Conservation (phyloP, 2,113 vertebrate genomes). For the Lepus europaeus region DNA sequence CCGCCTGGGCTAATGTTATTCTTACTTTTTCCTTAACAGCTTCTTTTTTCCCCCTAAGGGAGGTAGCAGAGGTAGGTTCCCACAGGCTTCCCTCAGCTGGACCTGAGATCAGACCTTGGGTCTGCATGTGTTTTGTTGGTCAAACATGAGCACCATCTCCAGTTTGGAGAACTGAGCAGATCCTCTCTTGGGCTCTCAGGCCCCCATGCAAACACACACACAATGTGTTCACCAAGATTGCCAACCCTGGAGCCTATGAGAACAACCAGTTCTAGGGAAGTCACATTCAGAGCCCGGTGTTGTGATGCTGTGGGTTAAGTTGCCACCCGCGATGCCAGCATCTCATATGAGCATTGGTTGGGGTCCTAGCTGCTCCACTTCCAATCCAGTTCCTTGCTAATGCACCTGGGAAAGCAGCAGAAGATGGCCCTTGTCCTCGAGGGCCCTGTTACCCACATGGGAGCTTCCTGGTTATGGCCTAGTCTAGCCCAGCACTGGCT, state of each 20-base stretch:
- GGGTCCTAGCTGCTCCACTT: too few species aligned
- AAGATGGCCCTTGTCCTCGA: too few species aligned
- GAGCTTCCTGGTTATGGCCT: too few species aligned
- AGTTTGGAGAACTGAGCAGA: not conserved
- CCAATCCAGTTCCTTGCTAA: too few species aligned
- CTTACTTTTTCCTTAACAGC: constrained; percentile 26
- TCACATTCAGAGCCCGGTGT: not conserved
- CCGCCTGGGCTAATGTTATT: not conserved
- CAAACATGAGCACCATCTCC: not conserved
- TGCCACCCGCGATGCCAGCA: too few species aligned
- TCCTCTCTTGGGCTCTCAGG: accelerated
- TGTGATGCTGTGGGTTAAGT: too few species aligned
- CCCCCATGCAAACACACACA: not conserved
- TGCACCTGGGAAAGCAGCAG: too few species aligned
- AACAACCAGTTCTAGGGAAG: not conserved
- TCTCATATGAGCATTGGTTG: too few species aligned
- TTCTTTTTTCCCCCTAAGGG: not conserved
- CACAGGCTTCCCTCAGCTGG: constrained; percentile 11
- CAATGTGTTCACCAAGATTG: not conserved
- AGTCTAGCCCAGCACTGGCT: too few species aligned
- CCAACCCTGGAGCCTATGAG: not conserved
- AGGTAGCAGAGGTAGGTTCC: not conserved
- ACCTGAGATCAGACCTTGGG: constrained; percentile 3
- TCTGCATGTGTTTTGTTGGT: not conserved
- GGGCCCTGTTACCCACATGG: too few species aligned